Evolutionary conservation across 2,797 vertebrate genomes (phyloP).

Genomic region (Tangara arthus): DNA sequence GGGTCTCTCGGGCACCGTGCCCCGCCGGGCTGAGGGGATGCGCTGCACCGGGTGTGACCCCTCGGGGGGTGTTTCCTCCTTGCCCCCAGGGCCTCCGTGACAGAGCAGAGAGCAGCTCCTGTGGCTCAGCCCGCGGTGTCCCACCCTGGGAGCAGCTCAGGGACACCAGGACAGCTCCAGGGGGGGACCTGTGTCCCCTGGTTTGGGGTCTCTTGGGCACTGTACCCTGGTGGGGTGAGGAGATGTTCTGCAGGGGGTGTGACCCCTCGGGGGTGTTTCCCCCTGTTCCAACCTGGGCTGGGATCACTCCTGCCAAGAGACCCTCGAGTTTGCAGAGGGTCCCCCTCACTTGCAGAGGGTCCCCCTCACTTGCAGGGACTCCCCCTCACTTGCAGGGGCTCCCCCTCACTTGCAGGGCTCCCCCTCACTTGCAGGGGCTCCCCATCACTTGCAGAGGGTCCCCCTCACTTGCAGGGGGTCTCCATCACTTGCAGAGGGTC

Average conservation of each 20-base stretch:
- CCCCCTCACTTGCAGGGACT: neutral
- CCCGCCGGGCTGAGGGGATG: rapidly evolving
- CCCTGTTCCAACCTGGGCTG: neutral
- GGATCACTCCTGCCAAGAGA: rapidly evolving
- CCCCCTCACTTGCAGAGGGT: too few relatives aligned
- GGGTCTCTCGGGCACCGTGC: rapidly evolving
- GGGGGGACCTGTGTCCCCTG: rapidly evolving
- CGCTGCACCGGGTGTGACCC: neutral
- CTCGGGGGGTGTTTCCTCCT: neutral
- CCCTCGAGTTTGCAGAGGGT: too few relatives aligned
- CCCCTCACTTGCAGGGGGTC: neutral
- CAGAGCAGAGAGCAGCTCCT: neutral
- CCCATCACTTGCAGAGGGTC: too few relatives aligned
- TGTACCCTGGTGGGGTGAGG: rapidly evolving
- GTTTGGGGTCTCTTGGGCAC: neutral
- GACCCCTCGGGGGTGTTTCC: neutral
- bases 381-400: too few relatives aligned
- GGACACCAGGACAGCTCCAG: neutral
- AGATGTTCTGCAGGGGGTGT: neutral
- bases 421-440: too few relatives aligned
- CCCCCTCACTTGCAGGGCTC: neutral
- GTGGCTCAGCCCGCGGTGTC: neutral
- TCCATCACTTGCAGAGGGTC: too few relatives aligned
- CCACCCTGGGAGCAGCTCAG: rapidly evolving
- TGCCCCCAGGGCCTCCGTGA: neutral